Evolutionary conservation across 2,888 invertebrate genomes (phyloP).

Genomic region (Bruchidius siliquastri): DNA sequence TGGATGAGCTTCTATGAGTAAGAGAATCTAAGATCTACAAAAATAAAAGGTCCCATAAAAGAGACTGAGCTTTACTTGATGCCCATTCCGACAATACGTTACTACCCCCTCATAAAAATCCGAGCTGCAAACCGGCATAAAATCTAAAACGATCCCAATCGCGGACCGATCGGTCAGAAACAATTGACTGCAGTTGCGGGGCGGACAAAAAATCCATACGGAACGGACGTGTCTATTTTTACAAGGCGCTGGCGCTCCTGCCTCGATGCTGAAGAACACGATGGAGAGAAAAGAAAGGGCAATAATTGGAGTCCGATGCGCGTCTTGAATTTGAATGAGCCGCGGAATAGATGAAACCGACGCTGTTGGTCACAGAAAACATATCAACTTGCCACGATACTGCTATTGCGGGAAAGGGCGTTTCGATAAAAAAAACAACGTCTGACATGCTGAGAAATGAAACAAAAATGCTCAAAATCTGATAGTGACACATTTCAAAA

Average conservation of each 20-base stretch:
- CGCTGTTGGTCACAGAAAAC: neutral
- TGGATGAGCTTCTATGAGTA: no score
- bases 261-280: conserved; percentile 6
- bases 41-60: no score
- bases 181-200: neutral
- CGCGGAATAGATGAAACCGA: neutral
- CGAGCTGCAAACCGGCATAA: neutral
- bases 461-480: no score
- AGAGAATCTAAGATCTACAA: neutral
- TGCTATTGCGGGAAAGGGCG: conserved; percentile 1
- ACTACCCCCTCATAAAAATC: neutral
- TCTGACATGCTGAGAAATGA: no score
- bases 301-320: conserved; percentile 25
- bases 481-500: no score
- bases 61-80: neutral
- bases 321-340: conserved; percentile 23
- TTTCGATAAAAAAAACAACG: conserved; percentile 21
- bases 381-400: neutral
- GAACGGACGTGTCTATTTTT: conserved; percentile 6
- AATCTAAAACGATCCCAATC: neutral
- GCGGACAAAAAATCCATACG: neutral
- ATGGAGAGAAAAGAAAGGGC: conserved; percentile 25
- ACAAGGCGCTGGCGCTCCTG: conserved; percentile 13
- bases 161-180: neutral
- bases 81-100: neutral